These are phyloP conservation scores for Podarcis lilfordi DNA, from an alignment of 2,797 vertebrate genomes.

Conservation along the genomic window DNA sequence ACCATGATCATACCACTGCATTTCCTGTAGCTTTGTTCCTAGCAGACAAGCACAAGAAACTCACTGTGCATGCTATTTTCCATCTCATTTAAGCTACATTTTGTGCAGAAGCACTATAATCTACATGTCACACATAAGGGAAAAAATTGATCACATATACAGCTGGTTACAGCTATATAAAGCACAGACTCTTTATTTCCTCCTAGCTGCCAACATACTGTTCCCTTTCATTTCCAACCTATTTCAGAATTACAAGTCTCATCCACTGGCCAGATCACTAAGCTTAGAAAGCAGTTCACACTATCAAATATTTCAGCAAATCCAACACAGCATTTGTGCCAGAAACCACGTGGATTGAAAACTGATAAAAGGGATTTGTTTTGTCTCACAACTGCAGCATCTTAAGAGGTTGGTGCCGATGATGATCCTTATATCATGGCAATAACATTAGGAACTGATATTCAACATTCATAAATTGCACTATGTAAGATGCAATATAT, in stretches of 20 bases:
- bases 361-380: neutral
- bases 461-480: neutral
- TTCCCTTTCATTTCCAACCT: neutral
- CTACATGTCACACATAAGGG: conserved; percentile 37
- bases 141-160: neutral
- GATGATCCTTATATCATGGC: conserved; percentile 38
- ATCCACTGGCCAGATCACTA: neutral
- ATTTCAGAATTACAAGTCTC: conserved; percentile 8
- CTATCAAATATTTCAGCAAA: conserved; percentile 31
- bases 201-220: conserved; percentile 23
- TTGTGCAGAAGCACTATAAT: conserved; percentile 46
- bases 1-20: neutral
- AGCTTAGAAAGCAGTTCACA: conserved; percentile 6
- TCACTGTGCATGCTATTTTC: conserved; percentile 40
- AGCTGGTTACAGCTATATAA: conserved; percentile 43
- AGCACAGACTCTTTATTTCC: neutral
- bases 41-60: conserved; percentile 17
- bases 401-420: neutral
- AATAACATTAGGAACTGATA: conserved; percentile 31
- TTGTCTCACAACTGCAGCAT: neutral
- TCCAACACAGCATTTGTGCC: conserved; percentile 22
- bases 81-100: conserved; percentile 21
- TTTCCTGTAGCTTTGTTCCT: conserved; percentile 31
- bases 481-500: neutral
- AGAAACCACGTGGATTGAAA: conserved; percentile 19